Evolutionary conservation across 2,113 vertebrate species (phyloP), one percentile per base, ranked within the genome.

Genomic region (Anhinga rufa): DNA sequence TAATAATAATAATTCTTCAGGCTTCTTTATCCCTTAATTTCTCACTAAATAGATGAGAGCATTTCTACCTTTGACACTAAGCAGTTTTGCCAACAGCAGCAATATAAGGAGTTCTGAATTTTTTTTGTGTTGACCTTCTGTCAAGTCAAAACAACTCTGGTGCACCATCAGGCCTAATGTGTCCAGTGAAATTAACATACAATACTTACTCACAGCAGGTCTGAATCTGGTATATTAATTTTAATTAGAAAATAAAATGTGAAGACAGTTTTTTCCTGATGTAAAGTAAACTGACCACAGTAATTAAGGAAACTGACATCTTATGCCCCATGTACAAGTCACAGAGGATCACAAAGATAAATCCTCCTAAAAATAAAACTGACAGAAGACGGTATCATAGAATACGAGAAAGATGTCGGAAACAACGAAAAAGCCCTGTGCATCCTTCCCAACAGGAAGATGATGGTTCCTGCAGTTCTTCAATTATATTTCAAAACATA

Each of bases 221-320:
- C 62, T 91, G 58, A 79, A 77, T 87, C 76, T 58, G 7, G 19
- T 68, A 24, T 84, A 65, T 54, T 85, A 61, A 86, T 72, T 76
- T 71, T 94, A 91, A 89, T 69, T 91, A 65, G 57, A 91, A 88
- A 93, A 82, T 86, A 51, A 93, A 92, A 82, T 31, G 28, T 62
- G 78, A 86, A 91, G 87, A 84, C 40, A 86, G 25, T 62, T 54
- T 54, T 68, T 74, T 95, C 9, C 17, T 69, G 36, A 70, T 60
- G 12, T 61, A 68, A 94, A 70, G 32, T 42, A 90, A 95, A 92
- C 76, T 88, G 83, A 86, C 72, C 79, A 76, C 17, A 87, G 28
- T 82, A 84, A 95, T 96, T 90, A 95, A 62, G 79, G 72, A 92
- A 93, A 71, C 28, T 80, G 90, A 83, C 58, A 77, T 75, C 36